Conservation (phyloP, 2,888 invertebrate species). For the Labia minor region DNA sequence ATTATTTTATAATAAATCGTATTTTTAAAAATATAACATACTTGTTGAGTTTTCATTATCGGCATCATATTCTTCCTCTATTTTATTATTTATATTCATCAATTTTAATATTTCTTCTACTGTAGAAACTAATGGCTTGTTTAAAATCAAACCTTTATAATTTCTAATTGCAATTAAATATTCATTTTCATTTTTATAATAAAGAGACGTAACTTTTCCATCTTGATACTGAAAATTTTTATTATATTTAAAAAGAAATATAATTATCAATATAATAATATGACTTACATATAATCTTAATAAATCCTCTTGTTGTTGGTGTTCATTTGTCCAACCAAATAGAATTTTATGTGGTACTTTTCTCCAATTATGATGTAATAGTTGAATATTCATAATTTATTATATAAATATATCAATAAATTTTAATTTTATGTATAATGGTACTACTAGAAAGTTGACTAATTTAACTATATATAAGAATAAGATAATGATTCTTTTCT, state of each 20-base stretch:
- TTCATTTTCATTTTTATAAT: background rate
- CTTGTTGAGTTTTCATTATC: background rate
- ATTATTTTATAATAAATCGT: background rate
- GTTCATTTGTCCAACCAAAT: constrained; percentile 22
- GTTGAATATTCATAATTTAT: background rate
- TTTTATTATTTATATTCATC: background rate
- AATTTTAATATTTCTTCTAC: background rate
- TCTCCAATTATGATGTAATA: constrained; percentile 22
- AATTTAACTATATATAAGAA: no score
- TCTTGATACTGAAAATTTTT: background rate
- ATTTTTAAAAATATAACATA: background rate
- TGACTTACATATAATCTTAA: background rate
- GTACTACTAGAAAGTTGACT: no score
- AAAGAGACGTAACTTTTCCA: background rate
- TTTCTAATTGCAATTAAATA: background rate
- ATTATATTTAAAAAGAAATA: no score
- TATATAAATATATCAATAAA: no score
- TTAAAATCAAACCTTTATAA: background rate
- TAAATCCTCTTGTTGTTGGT: constrained; percentile 14
- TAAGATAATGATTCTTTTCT: no score
- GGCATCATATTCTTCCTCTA: background rate
- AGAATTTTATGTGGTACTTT: constrained; percentile 18
- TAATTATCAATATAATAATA: background rate
- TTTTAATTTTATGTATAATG: no score
- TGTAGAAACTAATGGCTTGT: background rate